phyloP scores from a whole-genome alignment of 2,888 invertebrate genomes.

The Apoda limacodes region DNA sequence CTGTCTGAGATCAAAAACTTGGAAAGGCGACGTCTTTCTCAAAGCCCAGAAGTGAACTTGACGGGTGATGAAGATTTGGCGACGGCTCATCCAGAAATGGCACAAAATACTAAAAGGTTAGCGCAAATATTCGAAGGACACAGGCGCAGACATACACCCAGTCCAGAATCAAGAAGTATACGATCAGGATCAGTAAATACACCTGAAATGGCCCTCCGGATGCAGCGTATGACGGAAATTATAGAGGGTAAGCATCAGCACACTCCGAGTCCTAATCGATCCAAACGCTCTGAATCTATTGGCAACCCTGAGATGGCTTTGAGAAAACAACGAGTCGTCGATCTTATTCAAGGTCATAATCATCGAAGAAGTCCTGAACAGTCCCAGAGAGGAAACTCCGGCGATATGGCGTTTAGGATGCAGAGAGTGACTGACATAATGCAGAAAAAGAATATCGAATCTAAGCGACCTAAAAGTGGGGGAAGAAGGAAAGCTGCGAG shows the following conservation, averaged over 20 bases:
- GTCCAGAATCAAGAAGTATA: constrained; percentile 32
- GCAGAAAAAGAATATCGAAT: constrained; percentile 75
- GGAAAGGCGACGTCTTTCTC: constrained; percentile 30
- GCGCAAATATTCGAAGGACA: constrained; percentile 45
- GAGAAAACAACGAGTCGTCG: constrained; percentile 42
- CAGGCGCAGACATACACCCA: constrained; percentile 36
- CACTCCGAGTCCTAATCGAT: constrained; percentile 38
- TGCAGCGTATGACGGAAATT: constrained; percentile 47
- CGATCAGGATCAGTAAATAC: constrained; percentile 35
- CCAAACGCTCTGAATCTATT: constrained; percentile 33
- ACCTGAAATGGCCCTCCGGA: constrained; percentile 39
- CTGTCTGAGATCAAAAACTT: constrained; percentile 30
- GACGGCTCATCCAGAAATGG: constrained; percentile 22
- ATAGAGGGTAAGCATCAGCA: constrained; percentile 43
- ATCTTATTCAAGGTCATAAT: constrained; percentile 39
- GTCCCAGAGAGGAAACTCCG: constrained; percentile 34
- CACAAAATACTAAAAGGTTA: constrained; percentile 32
- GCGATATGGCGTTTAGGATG: constrained; percentile 69
- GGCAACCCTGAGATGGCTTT: constrained; percentile 44
- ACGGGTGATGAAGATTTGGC: constrained; percentile 32
- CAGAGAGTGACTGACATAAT: constrained; percentile 80
- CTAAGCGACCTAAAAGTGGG: constrained; percentile 33
- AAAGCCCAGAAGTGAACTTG: constrained; percentile 30
- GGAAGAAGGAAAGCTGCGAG: constrained; percentile 45
- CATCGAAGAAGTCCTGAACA: constrained; percentile 22